Conservation (phyloP, 2,888 invertebrate species). For the Tuberolachnus salignus region DNA sequence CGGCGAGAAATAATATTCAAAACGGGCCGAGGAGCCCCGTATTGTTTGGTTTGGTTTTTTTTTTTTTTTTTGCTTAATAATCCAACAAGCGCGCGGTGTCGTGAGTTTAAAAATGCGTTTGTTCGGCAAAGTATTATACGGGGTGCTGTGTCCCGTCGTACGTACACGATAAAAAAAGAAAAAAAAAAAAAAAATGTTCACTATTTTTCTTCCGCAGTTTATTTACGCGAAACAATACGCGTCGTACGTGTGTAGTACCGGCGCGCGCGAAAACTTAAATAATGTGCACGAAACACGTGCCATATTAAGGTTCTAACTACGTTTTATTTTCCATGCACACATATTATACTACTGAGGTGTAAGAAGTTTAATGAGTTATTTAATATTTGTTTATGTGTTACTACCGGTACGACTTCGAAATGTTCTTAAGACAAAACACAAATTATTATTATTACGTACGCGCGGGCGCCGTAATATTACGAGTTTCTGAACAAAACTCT, state of each 20-base stretch:
- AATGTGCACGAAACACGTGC: slow-evolving; percentile 46
- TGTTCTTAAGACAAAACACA: neutral
- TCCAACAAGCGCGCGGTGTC: too few species aligned
- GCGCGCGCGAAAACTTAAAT: slow-evolving; percentile 16
- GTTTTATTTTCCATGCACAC: slow-evolving; percentile 42
- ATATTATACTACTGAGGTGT: neutral
- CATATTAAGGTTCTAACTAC: slow-evolving; percentile 29
- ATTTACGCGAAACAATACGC: neutral
- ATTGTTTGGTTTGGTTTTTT: too few species aligned
- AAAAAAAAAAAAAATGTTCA: too few species aligned
- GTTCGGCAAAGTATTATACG: too few species aligned
- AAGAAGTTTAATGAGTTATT: slow-evolving; percentile 9
- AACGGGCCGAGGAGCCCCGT: too few species aligned
- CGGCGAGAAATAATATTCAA: too few species aligned
- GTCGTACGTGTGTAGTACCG: neutral
- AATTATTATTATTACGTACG: too few species aligned
- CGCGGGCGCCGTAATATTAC: too few species aligned
- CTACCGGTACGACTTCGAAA: neutral
- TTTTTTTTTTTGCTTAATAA: too few species aligned
- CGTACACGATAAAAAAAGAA: neutral
- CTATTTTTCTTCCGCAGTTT: neutral
- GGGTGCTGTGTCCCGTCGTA: too few species aligned
- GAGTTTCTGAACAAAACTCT: too few species aligned
- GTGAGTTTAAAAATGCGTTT: too few species aligned
- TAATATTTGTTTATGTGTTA: slow-evolving; percentile 13